Evolutionary conservation across 2,797 vertebrate genomes (phyloP).

Genomic region (Falco concolor): DNA sequence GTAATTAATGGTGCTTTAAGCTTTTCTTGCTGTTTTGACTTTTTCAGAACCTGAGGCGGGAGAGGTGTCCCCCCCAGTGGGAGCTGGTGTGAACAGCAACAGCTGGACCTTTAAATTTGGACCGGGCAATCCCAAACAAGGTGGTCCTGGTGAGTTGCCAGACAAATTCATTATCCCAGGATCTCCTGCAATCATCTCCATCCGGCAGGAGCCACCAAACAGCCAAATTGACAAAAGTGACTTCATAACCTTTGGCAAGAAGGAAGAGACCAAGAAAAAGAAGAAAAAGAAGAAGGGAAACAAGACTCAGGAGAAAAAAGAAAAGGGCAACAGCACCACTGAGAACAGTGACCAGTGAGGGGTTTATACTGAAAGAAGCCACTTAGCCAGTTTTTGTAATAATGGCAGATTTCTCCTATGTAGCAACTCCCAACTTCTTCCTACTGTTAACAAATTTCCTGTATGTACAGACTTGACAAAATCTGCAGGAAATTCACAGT

Average conservation of each 20-base stretch:
- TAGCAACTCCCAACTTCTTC: slow-evolving; percentile 78
- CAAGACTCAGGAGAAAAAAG: slow-evolving; percentile 94
- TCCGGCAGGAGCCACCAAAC: slow-evolving; percentile 92
- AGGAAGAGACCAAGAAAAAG: slow-evolving; percentile 98
- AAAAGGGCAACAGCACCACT: slow-evolving; percentile 89
- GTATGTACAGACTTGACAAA: slow-evolving; percentile 74
- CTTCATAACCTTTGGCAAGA: slow-evolving; percentile 98
- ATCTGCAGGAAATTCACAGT: slow-evolving; percentile 75
- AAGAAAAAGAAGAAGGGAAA: slow-evolving; percentile 99
- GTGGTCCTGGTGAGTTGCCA: slow-evolving; percentile 94
- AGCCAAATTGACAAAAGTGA: slow-evolving; percentile 95
- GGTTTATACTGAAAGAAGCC: slow-evolving; percentile 71
- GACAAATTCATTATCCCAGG: slow-evolving; percentile 99
- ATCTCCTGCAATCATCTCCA: slow-evolving; percentile 98
- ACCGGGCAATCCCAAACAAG: slow-evolving; percentile 87
- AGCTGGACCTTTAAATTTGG: slow-evolving; percentile 99
- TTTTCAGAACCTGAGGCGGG: slow-evolving; percentile 91
- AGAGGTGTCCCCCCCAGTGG: slow-evolving; percentile 95
- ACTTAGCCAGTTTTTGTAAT: slow-evolving; percentile 80
- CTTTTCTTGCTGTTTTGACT: slow-evolving; percentile 47
- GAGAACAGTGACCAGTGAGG: slow-evolving; percentile 93
- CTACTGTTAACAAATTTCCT: slow-evolving; percentile 71
- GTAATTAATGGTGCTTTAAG: neutral
- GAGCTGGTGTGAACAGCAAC: slow-evolving; percentile 97
- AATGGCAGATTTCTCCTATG: slow-evolving; percentile 77